Conservation (phyloP, 2,888 invertebrate species). For the Bellardia pandia region DNA sequence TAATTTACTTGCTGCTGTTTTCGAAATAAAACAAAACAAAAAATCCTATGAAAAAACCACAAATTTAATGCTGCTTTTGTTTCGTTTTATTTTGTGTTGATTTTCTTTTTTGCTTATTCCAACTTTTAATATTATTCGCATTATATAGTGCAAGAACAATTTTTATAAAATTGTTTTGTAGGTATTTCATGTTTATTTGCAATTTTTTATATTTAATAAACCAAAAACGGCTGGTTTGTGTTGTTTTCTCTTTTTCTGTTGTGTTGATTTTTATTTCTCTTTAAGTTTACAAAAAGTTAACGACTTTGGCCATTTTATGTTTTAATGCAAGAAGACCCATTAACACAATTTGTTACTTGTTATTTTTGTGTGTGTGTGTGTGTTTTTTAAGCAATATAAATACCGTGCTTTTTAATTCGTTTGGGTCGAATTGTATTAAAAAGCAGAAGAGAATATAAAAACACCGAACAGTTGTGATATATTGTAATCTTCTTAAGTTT, state of each 20-base stretch:
- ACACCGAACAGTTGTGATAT: slow-evolving; percentile 15
- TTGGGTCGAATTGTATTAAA: neutral
- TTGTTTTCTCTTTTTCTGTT: neutral
- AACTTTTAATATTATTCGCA: slow-evolving; percentile 18
- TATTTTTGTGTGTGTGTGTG: slow-evolving; percentile 5
- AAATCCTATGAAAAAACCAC: neutral
- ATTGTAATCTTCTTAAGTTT: slow-evolving; percentile 35
- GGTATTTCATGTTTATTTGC: slow-evolving; percentile 35
- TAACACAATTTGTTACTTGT: slow-evolving; percentile 65
- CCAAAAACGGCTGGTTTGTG: slow-evolving; percentile 19
- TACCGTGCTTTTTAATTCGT: neutral
- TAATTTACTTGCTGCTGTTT: slow-evolving; percentile 17
- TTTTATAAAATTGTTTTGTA: slow-evolving; percentile 33
- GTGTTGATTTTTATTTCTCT: slow-evolving; percentile 21
- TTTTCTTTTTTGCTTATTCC: slow-evolving; percentile 12
- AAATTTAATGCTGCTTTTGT: slow-evolving; percentile 42
- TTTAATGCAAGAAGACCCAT: slow-evolving; percentile 65
- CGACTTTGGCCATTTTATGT: slow-evolving; percentile 69
- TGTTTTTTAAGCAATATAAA: neutral
- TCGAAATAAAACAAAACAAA: neutral
- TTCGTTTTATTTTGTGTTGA: slow-evolving; percentile 10
- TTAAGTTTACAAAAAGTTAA: slow-evolving; percentile 67
- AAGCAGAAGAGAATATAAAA: slow-evolving; percentile 2
- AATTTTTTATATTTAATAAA: slow-evolving; percentile 45
- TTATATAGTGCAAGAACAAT: slow-evolving; percentile 6